These are phyloP conservation scores for Odontophorus gujanensis DNA, from an alignment of 2,113 vertebrate genomes.

Conservation along the genomic window DNA sequence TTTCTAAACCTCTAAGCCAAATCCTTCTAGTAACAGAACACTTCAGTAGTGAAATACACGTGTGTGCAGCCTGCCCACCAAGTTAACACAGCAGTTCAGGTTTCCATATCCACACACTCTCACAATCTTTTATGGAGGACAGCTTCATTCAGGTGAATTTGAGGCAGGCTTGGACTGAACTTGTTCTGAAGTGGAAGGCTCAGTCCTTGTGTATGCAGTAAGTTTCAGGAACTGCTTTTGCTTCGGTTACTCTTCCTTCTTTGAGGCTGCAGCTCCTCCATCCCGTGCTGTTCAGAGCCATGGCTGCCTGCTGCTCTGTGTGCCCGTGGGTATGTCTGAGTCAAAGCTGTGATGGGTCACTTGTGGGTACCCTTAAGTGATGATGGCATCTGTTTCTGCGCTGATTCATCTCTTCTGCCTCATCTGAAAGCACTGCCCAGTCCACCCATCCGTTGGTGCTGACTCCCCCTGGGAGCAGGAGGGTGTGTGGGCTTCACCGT, in stretches of 20 bases:
- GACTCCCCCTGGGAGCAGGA: neutral
- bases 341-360: neutral
- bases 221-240: neutral
- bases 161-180: neutral
- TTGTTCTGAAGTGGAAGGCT: neutral
- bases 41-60: neutral
- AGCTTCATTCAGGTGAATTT: fast-evolving
- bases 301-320: neutral
- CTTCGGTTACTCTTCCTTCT: neutral
- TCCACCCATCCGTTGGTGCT: neutral
- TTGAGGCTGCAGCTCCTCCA: neutral
- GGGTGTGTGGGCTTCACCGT: neutral
- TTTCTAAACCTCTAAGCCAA: slow-evolving; percentile 14
- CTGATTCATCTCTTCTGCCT: neutral
- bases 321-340: too few relatives aligned
- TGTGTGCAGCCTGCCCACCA: neutral
- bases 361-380: neutral
- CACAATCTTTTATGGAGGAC: neutral
- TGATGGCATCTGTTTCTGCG: neutral
- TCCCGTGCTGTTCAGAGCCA: fast-evolving
- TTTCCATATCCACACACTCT: fast-evolving
- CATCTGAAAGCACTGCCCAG: neutral
- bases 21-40: neutral
- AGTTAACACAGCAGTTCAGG: fast-evolving
- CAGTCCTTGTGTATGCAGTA: fast-evolving